Evolutionary conservation across 2,888 invertebrate genomes (phyloP).

Genomic region (Zeuzera pyrina): DNA sequence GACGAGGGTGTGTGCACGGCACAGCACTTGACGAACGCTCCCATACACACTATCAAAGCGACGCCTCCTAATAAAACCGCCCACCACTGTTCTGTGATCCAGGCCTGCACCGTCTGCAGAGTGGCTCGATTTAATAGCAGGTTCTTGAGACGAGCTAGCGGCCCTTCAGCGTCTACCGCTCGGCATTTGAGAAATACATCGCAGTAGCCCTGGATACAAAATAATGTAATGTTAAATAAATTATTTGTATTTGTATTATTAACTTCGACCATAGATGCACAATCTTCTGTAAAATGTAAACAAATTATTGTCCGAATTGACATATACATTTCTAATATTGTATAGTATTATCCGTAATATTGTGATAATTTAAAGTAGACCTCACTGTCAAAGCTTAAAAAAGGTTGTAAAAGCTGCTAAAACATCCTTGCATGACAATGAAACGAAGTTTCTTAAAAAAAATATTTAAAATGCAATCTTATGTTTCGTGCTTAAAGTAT

Average conservation of each 20-base stretch:
- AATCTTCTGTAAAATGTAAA: too few species aligned
- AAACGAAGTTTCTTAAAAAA: too few species aligned
- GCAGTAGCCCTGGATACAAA: slow-evolving; percentile 88
- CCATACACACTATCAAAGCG: slow-evolving; percentile 95
- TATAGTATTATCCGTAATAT: too few species aligned
- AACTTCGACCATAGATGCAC: too few species aligned
- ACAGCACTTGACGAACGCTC: slow-evolving; percentile 98
- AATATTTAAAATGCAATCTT: too few species aligned
- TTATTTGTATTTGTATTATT: slow-evolving; percentile 1
- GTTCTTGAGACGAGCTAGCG: slow-evolving; percentile 96
- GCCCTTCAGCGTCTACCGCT: slow-evolving; percentile 98
- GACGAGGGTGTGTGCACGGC: slow-evolving; percentile 99
- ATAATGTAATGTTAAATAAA: background rate
- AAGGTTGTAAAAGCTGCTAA: too few species aligned
- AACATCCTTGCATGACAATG: too few species aligned
- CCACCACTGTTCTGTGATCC: slow-evolving; percentile 98
- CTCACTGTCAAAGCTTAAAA: too few species aligned
- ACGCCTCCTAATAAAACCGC: slow-evolving; percentile 93
- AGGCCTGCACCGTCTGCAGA: slow-evolving; percentile 88
- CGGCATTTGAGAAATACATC: slow-evolving; percentile 99
- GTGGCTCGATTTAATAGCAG: slow-evolving; percentile 93
- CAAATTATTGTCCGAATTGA: too few species aligned
- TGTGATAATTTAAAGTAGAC: too few species aligned
- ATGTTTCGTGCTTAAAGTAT: too few species aligned
- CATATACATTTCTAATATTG: too few species aligned